Evolutionary conservation across 2,888 invertebrate species (phyloP).

Genomic region (Plagodis pulveraria): DNA sequence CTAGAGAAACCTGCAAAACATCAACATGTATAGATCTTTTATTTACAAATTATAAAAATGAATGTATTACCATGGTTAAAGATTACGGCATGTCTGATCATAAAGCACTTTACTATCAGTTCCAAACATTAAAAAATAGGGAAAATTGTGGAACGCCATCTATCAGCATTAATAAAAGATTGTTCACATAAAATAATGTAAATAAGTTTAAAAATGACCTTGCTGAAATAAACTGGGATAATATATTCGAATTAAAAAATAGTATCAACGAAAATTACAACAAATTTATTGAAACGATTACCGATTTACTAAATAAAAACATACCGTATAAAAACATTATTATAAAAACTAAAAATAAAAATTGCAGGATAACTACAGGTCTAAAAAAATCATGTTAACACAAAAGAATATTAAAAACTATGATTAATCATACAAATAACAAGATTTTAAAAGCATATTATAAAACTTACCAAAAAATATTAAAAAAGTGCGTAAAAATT

Average conservation of each 20-base stretch:
- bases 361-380: neutral
- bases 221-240: neutral
- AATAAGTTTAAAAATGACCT: neutral
- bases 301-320: neutral
- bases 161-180: neutral
- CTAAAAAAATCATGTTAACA: slow-evolving; percentile 1
- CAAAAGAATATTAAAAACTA: slow-evolving; percentile 2
- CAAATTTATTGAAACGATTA: neutral
- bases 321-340: slow-evolving; percentile 1
- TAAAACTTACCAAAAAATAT: no score
- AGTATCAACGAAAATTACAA: neutral
- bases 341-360: neutral
- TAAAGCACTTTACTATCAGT: slow-evolving; percentile 5
- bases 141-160: neutral
- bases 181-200: neutral
- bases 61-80: neutral
- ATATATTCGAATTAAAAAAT: neutral
- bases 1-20: slow-evolving; percentile 5
- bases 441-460: no score
- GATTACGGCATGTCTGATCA: slow-evolving; percentile 6
- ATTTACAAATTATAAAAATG: no score
- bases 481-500: neutral
- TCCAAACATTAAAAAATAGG: no score
- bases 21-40: slow-evolving; percentile 10
- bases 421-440: neutral